phyloP scores from a whole-genome alignment of 2,888 invertebrate species.

The Cosmopolites sordidus region DNA sequence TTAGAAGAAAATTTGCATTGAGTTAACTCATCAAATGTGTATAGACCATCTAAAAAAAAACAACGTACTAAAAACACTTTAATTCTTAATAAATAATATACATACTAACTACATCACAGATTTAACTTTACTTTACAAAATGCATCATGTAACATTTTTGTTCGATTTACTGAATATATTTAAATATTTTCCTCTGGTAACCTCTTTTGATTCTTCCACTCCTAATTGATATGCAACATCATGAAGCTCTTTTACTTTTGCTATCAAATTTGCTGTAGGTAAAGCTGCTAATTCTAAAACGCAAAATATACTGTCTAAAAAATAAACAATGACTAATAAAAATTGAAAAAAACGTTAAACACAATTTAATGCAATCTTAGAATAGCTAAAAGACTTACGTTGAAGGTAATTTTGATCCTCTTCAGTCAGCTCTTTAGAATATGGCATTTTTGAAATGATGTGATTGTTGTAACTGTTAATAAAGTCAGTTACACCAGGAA shows the following conservation, averaged over 20 bases:
- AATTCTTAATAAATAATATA: no score
- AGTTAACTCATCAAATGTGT: no score
- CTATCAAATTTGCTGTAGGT: constrained; percentile 77
- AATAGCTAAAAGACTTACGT: constrained; percentile 72
- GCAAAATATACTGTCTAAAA: not conserved
- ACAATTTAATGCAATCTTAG: no score
- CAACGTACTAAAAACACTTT: no score
- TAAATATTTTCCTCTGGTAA: constrained; percentile 92
- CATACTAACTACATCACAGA: constrained; percentile 8
- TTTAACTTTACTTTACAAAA: constrained; percentile 1
- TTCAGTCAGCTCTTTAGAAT: constrained; percentile 64
- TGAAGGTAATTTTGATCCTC: constrained; percentile 74
- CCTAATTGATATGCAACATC: constrained; percentile 93
- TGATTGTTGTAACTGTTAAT: constrained; percentile 54
- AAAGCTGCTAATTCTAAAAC: constrained; percentile 66
- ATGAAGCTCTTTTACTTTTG: constrained; percentile 91
- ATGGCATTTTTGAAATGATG: constrained; percentile 52
- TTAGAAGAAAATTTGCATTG: no score
- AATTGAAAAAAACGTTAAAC: not conserved
- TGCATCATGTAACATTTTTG: constrained; percentile 19
- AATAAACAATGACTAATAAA: no score
- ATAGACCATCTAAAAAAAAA: no score
- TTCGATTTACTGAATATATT: constrained; percentile 64
- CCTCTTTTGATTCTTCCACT: constrained; percentile 91
- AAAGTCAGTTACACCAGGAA: constrained; percentile 87